A percentile compares a stretch with the other conserved stretches of the same genome.
Conservation (phyloP, 2,797 vertebrate species). For the Margarornis squamiger region DNA sequence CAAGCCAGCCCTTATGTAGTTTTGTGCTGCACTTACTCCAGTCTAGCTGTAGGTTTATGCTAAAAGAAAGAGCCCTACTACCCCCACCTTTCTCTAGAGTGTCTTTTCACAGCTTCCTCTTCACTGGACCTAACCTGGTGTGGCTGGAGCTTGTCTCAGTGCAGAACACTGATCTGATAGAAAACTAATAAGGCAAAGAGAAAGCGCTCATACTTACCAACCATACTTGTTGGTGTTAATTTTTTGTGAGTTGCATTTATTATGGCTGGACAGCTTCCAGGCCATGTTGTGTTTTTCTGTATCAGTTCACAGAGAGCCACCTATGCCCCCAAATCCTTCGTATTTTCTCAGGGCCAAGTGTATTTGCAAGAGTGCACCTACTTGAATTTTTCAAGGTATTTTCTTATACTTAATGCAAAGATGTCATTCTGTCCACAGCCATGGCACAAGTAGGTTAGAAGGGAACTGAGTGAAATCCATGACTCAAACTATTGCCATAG, state of each 20-base stretch:
- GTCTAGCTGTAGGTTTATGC: not conserved
- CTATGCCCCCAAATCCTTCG: not conserved
- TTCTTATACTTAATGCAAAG: not conserved
- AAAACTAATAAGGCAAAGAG: not conserved
- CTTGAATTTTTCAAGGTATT: not conserved
- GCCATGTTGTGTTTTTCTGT: not conserved
- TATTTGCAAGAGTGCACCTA: not conserved
- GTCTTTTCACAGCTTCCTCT: not conserved
- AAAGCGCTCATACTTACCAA: not conserved
- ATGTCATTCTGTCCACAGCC: not conserved
- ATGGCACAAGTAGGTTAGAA: not conserved
- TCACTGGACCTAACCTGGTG: not conserved
- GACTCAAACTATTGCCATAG: fast-evolving
- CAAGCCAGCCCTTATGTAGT: not conserved
- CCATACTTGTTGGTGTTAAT: not conserved
- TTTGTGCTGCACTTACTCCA: not conserved
- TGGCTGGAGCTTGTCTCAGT: not conserved
- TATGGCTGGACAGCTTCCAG: not conserved
- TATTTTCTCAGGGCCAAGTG: not conserved
- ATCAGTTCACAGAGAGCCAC: not conserved
- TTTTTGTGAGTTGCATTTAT: not conserved
- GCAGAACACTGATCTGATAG: not conserved
- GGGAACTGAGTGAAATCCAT: not conserved
- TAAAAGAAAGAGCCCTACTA: not conserved
- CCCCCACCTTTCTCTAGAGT: not conserved